phyloP scores from a whole-genome alignment of 2,113 vertebrate species.

The Plestiodon gilberti region DNA sequence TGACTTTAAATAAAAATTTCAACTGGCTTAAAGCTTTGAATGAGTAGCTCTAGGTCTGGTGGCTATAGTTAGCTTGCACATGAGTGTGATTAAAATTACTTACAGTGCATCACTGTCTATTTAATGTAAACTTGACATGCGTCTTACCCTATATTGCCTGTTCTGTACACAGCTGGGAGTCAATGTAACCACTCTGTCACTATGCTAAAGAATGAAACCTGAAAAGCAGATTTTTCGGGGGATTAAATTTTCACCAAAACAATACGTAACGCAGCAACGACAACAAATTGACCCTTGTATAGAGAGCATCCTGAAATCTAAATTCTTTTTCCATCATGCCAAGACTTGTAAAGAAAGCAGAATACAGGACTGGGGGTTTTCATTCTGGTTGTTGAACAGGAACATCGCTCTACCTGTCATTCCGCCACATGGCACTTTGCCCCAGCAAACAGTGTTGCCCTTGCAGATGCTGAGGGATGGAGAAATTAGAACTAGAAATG shows the following conservation, averaged over 20 bases:
- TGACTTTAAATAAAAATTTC: too few species aligned
- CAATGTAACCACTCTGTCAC: not conserved
- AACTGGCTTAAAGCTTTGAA: too few species aligned
- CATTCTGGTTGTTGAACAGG: not conserved
- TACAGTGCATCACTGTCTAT: too few species aligned
- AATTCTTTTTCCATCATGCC: too few species aligned
- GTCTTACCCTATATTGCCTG: not conserved
- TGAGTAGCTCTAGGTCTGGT: too few species aligned
- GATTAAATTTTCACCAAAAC: not conserved
- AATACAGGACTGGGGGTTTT: not conserved
- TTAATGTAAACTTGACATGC: too few species aligned
- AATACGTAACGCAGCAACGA: not conserved
- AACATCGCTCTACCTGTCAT: not conserved
- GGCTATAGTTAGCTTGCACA: too few species aligned
- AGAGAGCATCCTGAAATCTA: too few species aligned
- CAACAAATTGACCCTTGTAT: not conserved
- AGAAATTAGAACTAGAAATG: not conserved
- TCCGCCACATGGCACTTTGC: not conserved
- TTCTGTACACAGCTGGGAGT: not conserved
- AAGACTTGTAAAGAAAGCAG: too few species aligned
- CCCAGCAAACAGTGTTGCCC: not conserved
- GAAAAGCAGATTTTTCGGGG: not conserved
- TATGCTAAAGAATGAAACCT: not conserved
- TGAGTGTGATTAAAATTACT: too few species aligned
- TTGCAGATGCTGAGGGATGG: not conserved